Base-by-base conservation (phyloP, 2,797 vertebrate genomes). In the Coregonus ussuriensis region DNA sequence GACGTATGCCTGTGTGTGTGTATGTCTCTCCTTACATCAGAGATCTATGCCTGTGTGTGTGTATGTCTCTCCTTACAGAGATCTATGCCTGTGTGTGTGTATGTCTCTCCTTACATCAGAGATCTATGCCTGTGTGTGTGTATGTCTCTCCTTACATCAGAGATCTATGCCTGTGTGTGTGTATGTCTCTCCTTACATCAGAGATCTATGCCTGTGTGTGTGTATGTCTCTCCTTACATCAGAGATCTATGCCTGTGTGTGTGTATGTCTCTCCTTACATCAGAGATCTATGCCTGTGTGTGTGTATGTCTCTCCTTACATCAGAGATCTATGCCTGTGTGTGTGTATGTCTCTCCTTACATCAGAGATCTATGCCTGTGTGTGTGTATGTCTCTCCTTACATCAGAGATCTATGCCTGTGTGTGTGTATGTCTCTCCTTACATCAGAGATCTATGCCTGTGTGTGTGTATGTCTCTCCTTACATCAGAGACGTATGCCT, bases 191-290 rank as follows among this genome's bases (percentile, higher is more conserved):
- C 25, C n/a, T 33, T 25, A 25, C 25, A 25, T 25, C 25, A 25
- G 25, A 25, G 25, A 25, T 33, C 31, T 3, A 33, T 33, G 31
- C 25, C 18, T 66, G 67, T 68, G 67, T 69, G 25, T 25, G 25
- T 2, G 16, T 21, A 6, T 21, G 67, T 41, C 29, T 69, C 1
- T 31, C n/a, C 5, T 96, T 94, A 99, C 98, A 90, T 99, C 97
- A 9, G 95, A 96, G 67, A 99, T 96, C 6, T 99, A 99, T 56
- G 91, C 94, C 88, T 99, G 97, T 0, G 97, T 99, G 96, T 25
- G 25, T 25, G 25, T 25, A 25, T 25, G 25, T 29, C 98, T 98
- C 29, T 15, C 5, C 31, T 69, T 37, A 69, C 67, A 37, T 69
- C 67, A 21, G 67, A 18, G 9, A 70, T 35, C 18, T 70, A 47